Base-by-base conservation (phyloP, 2,888 invertebrate species). In the Auanema freiburgensis region DNA sequence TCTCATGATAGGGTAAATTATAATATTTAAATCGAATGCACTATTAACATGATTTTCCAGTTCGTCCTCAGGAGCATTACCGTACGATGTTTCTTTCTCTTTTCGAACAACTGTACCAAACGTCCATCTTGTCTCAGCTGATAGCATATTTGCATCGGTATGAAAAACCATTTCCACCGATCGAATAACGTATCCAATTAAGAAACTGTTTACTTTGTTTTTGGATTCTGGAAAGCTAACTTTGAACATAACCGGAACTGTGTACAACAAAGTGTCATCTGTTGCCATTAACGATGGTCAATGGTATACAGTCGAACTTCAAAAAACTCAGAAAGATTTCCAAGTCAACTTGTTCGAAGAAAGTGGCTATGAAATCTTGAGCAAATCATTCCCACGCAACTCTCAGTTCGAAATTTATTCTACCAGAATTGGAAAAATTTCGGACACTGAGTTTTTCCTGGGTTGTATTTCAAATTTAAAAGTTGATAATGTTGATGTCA, bases 391-490 rank as follows among this genome's bases (percentile, higher is more conserved):
- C 16, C 65, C 67, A 12, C 51, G 68, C 43, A 40, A 58, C 25
- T 51, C 69, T 49, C 41, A 60, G 5, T 60, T 71, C 59, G 65
- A 71, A 49, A 66, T 79, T n/a, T 80, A 72, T 61, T 70, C 76
- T 3, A 77, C 74, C 0, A 59, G 71, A 50, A 67, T 74, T 44
- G 71, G 74, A 63, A 71, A 71, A 50, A 57, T 67, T 12, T 69
- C 71, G 16, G 67, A 71, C 0, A 49, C 56, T 2, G 53, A 63
- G 40, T 58, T 64, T 18, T 76, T 80, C 43, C 63, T 74, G 8
- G 81, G 81, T 4, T 81, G 81, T 59, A 57, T 81, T 18, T 61
- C 78, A n/a, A 77, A 78, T 62, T 74, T 77, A n/a, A 46, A 58
- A 18, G 66, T 74, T 11, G 74, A 72, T 55, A 65, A 59, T 18